These are phyloP conservation scores for Ursus arctos DNA, from an alignment of 2,113 vertebrate genomes.

Conservation along the genomic window DNA sequence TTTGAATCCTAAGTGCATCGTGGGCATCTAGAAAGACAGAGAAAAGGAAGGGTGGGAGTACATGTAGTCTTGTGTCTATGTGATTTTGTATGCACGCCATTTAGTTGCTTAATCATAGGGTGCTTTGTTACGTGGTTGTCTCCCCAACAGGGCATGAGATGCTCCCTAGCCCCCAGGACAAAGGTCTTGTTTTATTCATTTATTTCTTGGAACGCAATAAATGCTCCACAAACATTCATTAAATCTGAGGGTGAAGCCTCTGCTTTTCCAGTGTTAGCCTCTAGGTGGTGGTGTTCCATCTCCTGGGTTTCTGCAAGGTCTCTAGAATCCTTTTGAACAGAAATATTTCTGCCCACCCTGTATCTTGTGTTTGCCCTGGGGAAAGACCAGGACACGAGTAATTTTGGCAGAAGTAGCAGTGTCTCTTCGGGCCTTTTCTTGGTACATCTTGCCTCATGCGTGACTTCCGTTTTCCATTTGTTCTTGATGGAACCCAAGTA, in stretches of 20 bases:
- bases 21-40: neutral
- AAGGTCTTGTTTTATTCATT: neutral
- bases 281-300: neutral
- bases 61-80: neutral
- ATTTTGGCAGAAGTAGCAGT: neutral
- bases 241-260: neutral
- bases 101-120: neutral
- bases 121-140: neutral
- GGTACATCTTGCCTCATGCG: neutral
- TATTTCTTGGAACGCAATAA: neutral
- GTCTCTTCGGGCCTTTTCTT: neutral
- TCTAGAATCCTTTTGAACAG: too few species aligned
- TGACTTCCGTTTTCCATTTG: neutral
- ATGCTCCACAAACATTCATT: neutral
- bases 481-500: neutral
- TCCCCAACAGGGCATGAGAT: neutral
- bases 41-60: neutral
- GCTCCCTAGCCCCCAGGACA: rapidly evolving
- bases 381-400: neutral
- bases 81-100: neutral
- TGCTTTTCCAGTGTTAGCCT: neutral
- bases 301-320: neutral
- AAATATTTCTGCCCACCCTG: neutral
- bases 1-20: neutral
- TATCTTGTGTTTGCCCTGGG: neutral